Evolutionary conservation across 2,797 vertebrate species (phyloP), one percentile per base, ranked within the genome.

Genomic region (Allobates femoralis): DNA sequence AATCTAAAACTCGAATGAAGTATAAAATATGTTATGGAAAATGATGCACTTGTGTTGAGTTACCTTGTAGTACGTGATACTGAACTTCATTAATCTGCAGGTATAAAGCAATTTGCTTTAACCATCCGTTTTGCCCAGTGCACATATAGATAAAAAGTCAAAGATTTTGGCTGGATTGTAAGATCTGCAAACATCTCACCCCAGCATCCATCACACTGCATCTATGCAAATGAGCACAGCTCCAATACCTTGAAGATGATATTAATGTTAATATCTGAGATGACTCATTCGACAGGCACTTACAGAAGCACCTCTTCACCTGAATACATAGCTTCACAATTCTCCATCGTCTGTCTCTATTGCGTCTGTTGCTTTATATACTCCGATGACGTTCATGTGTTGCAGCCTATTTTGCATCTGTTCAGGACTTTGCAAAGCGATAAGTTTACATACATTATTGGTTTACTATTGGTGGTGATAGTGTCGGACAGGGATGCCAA

Each of bases 251-350:
- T 87, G 80, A 87, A 87, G 74, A 83, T 60, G 15, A 83, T 66
- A 83, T 87, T 69, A 87, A 87, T 83, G 80, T 77, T 86, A 83
- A 83, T 80, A 87, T 71, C 37, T 32, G 34, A 55, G 51, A 73
- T 83, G 85, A 87, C 80, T 87, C 80, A 87, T 78, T 62, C 62
- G 71, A 15, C 69, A 86, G 79, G 76, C 62, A 77, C 60, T 77
- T 78, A 28, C 85, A 81, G 75, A 26, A 62, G 74, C 74, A 60
- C 50, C 46, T 82, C 71, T 82, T 77, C 28, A 79, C 32, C 64
- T 85, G 53, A 79, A 80, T 73, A 85, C 74, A 85, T 51, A 58
- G 76, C 46, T 73, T 80, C 77, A 79, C 50, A 73, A 80, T 85
- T 26, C 30, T 80, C 67, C 55, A 55, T 73, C 56, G n/a, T 55